Evolutionary conservation across 2,888 invertebrate genomes (phyloP).

Genomic region (Hypomecis punctinalis): DNA sequence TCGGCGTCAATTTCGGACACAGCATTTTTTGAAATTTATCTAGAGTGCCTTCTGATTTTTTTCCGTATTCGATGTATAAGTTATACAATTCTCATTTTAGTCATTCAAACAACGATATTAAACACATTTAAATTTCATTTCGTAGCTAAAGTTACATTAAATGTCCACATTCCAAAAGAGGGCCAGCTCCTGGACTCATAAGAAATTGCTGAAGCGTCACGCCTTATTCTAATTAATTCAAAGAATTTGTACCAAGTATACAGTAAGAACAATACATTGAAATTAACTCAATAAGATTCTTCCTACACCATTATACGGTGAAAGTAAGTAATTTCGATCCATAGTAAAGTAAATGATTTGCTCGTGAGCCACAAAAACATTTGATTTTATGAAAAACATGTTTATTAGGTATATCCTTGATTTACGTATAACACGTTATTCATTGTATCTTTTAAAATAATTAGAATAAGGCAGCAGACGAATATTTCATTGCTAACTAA

Average conservation of each 20-base stretch:
- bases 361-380: too few species aligned
- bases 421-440: too few species aligned
- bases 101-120: constrained; percentile 49
- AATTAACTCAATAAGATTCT: too few species aligned
- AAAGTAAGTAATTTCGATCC: too few species aligned
- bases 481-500: constrained; percentile 66
- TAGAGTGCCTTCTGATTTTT: too few species aligned
- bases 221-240: constrained; percentile 32
- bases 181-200: constrained; percentile 73
- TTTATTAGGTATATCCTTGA: too few species aligned
- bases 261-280: too few species aligned
- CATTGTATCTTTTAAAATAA: neutral
- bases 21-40: too few species aligned
- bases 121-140: constrained; percentile 46
- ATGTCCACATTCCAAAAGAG: constrained; percentile 50
- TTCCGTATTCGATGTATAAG: neutral
- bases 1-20: too few species aligned
- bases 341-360: too few species aligned
- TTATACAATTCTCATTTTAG: constrained; percentile 37
- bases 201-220: constrained; percentile 60
- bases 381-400: too few species aligned
- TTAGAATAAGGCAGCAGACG: constrained; percentile 39
- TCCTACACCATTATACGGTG: too few species aligned
- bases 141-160: constrained; percentile 44
- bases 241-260: neutral